Base-by-base conservation (phyloP, 2,797 vertebrate species). In the Microcaecilia unicolor region DNA sequence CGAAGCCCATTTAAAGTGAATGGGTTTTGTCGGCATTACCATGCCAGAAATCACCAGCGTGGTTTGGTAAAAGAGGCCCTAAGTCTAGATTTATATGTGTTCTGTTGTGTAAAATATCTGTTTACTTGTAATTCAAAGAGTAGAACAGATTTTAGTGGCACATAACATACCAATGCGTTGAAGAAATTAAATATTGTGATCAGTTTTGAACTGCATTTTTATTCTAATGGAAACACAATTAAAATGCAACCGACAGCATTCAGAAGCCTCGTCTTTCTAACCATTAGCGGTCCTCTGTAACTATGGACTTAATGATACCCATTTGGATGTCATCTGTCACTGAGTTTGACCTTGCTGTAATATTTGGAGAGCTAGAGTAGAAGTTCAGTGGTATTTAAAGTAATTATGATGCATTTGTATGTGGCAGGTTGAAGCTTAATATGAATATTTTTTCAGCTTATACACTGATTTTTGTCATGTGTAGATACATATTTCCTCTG, bases 71-170 rank as follows among this genome's bases (percentile, higher is more conserved):
- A n/a, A n/a, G n/a, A n/a, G n/a, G n/a, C n/a, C n/a, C n/a, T n/a
- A n/a, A 8, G 9, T 13, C 21, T 25, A 1, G 30, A 2, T 37
- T 29, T 28, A 4, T 37, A 18, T 41, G 8, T 11, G 17, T 12
- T 42, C 31, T 18, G 4, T 7, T 33, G 12, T 34, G 9, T 34
- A 27, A 19, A n/a, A n/a, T n/a, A n/a, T n/a, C n/a, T n/a, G n/a
- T n/a, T n/a, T n/a, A n/a, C n/a, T n/a, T n/a, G n/a, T 49, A 1
- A 32, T 52, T 36, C 15, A 18, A 18, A n/a, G 49, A 52, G 23
- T 22, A 4, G 13, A 28, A 13, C 4, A 41, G 4, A 5, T 15
- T 4, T 28, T 4, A 4, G 0, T 29, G 3, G 5, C 15, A 31
- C 20, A 8, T 18, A 28, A 11, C 29, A 38, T 20, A 2, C 21